Evolutionary conservation across 2,113 vertebrate genomes (phyloP).

Genomic region (Oenanthe melanoleuca): DNA sequence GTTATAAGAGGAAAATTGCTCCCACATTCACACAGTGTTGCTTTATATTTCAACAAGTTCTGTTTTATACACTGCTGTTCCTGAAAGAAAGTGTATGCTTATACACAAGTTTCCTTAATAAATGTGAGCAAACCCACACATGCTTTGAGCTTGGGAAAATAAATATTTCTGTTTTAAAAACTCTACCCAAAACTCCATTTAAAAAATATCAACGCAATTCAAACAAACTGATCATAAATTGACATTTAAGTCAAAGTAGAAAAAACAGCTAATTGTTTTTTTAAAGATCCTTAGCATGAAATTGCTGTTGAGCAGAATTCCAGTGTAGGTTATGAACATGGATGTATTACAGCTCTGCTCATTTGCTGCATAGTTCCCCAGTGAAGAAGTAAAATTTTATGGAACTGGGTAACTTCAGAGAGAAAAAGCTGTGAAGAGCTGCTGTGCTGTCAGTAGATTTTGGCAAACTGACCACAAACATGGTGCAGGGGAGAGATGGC

Average conservation of each 20-base stretch:
- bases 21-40: not conserved
- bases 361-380: not conserved
- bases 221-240: not conserved
- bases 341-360: not conserved
- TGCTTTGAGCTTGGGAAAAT: not conserved
- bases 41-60: not conserved
- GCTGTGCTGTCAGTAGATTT: not conserved
- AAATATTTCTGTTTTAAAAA: not conserved
- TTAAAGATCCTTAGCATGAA: not conserved
- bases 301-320: not conserved
- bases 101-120: not conserved
- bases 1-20: not conserved
- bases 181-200: not conserved
- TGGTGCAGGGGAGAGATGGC: not conserved
- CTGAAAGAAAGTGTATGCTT: not conserved
- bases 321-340: not conserved
- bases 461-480: not conserved
- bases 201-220: not conserved
- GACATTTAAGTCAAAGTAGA: not conserved
- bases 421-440: not conserved
- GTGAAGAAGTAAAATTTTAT: not conserved
- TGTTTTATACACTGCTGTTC: not conserved
- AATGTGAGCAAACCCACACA: rapidly evolving
- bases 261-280: not conserved
- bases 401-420: not conserved